Evolutionary conservation across 2,113 vertebrate genomes (phyloP), one percentile per base, ranked within the genome.

Genomic region (Choloepus hoffmanni): DNA sequence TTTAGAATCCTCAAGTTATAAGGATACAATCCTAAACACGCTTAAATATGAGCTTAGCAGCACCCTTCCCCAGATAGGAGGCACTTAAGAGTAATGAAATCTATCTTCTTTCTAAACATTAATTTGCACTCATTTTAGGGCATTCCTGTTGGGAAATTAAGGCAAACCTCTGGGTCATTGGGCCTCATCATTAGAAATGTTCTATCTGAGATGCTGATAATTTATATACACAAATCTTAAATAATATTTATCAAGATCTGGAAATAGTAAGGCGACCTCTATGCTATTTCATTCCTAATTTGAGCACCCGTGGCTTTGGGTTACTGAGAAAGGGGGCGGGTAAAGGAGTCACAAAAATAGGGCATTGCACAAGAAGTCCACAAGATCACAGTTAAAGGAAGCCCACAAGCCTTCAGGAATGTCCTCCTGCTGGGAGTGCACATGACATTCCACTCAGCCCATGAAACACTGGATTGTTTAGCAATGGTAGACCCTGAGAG

Each of bases 371-470:
- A 0, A 62, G 87, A 95, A 96, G 94, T 68, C 90, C 94, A 26
- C 40, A 70, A 96, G 98, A 98, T 98, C 98, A 98, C 98, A 98
- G 98, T 96, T 97, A 97, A 98, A 98, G 99, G 98, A 99, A 99
- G 98, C 98, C 98, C 97, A 96, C 95, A 95, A 98, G 98, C 98
- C 98, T 98, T 91, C 97, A 98, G 99, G 99, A 99, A 99, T 99
- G 99, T 98, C 96, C 99, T 98, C 99, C 99, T 5, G 98, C 99
- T 99, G 99, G 97, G 98, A 48, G 94, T 97, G 97, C 99, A 99
- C 99, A 99, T 99, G 99, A 98, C 98, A 98, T 99, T 99, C 97
- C 97, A 97, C 98, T 99, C 98, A 98, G 96, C 68, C 97, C 98
- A 98, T 98, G 97, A 98, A 98, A 98, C 97, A n/a, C 96, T 86